phyloP scores from a whole-genome alignment of 2,113 vertebrate genomes.

The Todiramphus saurophagus region DNA sequence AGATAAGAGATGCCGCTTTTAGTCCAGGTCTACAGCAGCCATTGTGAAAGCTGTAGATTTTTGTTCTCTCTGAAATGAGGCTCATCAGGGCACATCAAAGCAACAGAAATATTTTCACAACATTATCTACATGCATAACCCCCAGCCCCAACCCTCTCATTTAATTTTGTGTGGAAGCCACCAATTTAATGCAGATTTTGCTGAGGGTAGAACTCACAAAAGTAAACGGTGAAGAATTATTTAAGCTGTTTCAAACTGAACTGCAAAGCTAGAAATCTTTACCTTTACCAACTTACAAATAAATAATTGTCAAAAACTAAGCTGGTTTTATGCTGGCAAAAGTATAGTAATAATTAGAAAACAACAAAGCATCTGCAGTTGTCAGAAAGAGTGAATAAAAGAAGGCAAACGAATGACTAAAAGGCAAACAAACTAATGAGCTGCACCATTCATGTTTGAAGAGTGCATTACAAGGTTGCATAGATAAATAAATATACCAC shows the following conservation, averaged over 20 bases:
- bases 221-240: background rate
- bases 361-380: constrained; percentile 28
- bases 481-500: background rate
- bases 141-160: background rate
- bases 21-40: background rate
- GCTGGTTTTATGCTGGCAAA: background rate
- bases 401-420: background rate
- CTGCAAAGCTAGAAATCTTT: background rate
- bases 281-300: background rate
- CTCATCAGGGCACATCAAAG: background rate
- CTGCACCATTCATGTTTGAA: background rate
- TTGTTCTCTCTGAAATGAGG: background rate
- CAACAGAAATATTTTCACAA: background rate
- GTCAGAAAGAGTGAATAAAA: background rate
- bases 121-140: background rate
- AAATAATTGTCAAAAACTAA: background rate
- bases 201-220: background rate
- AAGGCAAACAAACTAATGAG: constrained; percentile 4
- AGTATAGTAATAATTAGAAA: constrained; percentile 32
- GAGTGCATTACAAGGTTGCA: background rate
- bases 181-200: background rate
- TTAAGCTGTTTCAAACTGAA: background rate
- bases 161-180: background rate
- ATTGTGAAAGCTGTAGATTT: background rate
- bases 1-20: background rate